Base-by-base conservation (phyloP, 2,888 invertebrate species). In the Hirtodrosophila trivittata region DNA sequence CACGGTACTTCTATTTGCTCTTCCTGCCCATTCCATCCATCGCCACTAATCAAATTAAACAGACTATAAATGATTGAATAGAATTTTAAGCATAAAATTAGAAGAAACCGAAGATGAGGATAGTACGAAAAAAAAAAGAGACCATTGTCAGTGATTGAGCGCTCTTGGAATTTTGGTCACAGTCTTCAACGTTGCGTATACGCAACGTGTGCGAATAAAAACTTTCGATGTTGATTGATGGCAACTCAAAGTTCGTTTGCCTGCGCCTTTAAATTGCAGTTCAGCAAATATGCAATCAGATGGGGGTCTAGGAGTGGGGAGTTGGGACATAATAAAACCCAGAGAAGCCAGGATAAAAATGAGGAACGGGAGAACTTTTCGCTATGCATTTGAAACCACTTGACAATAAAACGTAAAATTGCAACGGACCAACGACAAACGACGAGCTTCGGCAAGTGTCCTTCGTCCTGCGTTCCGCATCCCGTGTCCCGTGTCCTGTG, bases 51-150 rank as follows among this genome's bases (percentile, higher is more conserved):
- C 82, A 84, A 83, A 84, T 83, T 86, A 70, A 77, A 69, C 74
- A 37, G 37, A 21, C 18, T 62, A 81, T 84, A 86, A 86, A 86
- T 83, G 86, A 86, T 83, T 77, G 86, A 83, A 81, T 86, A 77
- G 64, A 75, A 72, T 86, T 84, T 86, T 81, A 69, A 77, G 72
- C 81, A 77, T 64, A 52, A 70, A 64, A 66, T 75, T 63, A 56
- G 66, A 18, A 59, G 46, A 50, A 25, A 10, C 13, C 13, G 35
- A 33, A 14, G 35, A 42, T 18, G 28, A 14, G 33, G 12, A n/a
- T 1, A 25, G 14, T 4, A 28, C 3, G 1, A 43, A n/a, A 3
- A 21, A 3, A 7, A 8, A 8, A n/a, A 13, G 8, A 26, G 0
- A 32, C 45, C 46, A 50, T 75, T 86, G 82, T 86, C 82, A 82